Percentiles rank a stretch among this genome's conserved stretches.
Conservation (phyloP, 2,113 vertebrate species). For the Piaya cayana region DNA sequence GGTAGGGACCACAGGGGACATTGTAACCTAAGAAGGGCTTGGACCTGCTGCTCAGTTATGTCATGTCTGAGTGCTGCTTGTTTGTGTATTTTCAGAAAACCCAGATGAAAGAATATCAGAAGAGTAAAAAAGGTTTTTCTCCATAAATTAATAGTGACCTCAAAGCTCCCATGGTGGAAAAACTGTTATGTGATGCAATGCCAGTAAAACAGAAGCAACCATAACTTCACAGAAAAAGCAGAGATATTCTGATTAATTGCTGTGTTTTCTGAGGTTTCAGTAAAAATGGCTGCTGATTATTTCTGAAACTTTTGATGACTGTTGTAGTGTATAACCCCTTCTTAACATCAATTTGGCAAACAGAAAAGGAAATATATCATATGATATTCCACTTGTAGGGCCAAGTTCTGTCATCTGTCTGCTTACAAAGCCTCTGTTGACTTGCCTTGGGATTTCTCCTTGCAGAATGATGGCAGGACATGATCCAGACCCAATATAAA, state of each 20-base stretch:
- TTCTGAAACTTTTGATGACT: constrained; percentile 56
- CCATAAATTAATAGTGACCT: constrained; percentile 36
- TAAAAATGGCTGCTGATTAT: constrained; percentile 63
- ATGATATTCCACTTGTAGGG: constrained; percentile 35
- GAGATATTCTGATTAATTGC: constrained; percentile 53
- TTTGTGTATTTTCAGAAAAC: constrained; percentile 43
- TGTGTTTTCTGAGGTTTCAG: constrained; percentile 57
- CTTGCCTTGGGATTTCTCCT: constrained; percentile 55
- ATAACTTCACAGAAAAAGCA: constrained; percentile 47
- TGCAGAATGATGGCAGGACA: constrained; percentile 53
- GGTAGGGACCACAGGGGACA: background rate
- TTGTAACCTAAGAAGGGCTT: constrained; percentile 19
- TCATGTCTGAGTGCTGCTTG: constrained; percentile 37
- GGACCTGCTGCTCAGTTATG: constrained; percentile 23
- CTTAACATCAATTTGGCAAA: constrained; percentile 51
- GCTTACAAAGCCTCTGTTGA: constrained; percentile 50
- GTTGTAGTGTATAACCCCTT: constrained; percentile 50
- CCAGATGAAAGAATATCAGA: background rate
- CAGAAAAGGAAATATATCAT: constrained; percentile 55
- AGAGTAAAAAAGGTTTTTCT: background rate
- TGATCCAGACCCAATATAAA: constrained; percentile 60
- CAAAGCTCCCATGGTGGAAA: constrained; percentile 10
- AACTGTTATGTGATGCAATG: constrained; percentile 27
- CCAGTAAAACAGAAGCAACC: constrained; percentile 34
- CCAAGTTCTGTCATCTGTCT: constrained; percentile 62